These are phyloP conservation scores for Thymelicus sylvestris DNA, from an alignment of 2,888 invertebrate genomes.

Conservation along the genomic window DNA sequence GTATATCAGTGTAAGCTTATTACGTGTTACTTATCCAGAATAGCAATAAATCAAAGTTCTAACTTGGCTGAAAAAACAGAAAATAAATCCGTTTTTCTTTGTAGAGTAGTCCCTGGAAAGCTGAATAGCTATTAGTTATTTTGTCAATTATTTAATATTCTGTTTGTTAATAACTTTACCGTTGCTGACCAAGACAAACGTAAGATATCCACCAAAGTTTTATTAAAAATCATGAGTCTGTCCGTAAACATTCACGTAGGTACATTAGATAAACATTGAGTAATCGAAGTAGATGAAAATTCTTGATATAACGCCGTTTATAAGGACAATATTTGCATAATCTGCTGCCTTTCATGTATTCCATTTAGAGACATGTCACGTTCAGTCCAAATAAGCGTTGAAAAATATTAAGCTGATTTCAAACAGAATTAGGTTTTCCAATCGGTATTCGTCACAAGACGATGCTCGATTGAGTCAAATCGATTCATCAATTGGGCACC, in stretches of 20 bases:
- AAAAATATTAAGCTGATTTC: conserved; percentile 52
- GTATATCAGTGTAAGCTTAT: too few species aligned
- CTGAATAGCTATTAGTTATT: too few species aligned
- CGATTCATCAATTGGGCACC: conserved; percentile 61
- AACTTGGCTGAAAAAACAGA: too few species aligned
- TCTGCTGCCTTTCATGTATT: conserved; percentile 40
- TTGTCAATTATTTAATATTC: too few species aligned
- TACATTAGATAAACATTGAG: conserved; percentile 27
- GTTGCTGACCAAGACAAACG: not conserved
- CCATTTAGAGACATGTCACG: conserved; percentile 40
- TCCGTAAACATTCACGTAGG: conserved; percentile 1
- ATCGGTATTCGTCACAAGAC: conserved; percentile 45
- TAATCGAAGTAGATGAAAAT: conserved; percentile 33
- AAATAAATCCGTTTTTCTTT: too few species aligned
- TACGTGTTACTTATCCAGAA: too few species aligned
- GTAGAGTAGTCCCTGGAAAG: too few species aligned
- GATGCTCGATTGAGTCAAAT: conserved; percentile 47
- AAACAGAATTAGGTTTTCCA: conserved; percentile 47
- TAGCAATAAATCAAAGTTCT: too few species aligned
- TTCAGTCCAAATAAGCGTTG: conserved; percentile 28
- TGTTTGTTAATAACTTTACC: too few species aligned
- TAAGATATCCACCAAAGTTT: not conserved
- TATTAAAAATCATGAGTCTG: not conserved
- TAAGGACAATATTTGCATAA: conserved; percentile 42
- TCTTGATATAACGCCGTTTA: conserved; percentile 33